Percentiles rank a stretch among this genome's conserved stretches.
phyloP scores from a whole-genome alignment of 2,888 invertebrate species.

The Lacanobia oleracea region DNA sequence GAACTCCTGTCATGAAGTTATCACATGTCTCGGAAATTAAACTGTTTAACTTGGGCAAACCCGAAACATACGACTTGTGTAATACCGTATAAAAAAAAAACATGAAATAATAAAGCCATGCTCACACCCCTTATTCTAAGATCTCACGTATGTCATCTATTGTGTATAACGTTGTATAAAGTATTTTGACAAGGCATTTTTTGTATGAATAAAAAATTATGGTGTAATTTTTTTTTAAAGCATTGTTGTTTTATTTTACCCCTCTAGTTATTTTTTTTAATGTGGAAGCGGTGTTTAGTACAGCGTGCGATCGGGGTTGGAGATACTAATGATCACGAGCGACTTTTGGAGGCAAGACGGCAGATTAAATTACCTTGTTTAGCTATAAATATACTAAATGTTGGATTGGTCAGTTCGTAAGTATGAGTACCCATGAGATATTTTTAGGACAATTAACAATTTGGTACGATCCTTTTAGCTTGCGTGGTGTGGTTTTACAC shows the following conservation, averaged over 20 bases:
- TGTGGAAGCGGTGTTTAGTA: background rate
- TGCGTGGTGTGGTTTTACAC: too few relatives aligned
- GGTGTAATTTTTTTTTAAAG: slow-evolving; percentile 82
- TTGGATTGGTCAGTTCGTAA: background rate
- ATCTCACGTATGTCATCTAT: slow-evolving; percentile 64
- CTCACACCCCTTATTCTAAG: slow-evolving; percentile 52
- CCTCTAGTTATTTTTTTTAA: background rate
- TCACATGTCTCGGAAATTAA: background rate
- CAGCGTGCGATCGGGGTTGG: background rate
- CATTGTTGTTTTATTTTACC: slow-evolving; percentile 64
- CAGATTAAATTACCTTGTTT: background rate
- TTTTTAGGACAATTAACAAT: background rate
- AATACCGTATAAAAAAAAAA: slow-evolving; percentile 10
- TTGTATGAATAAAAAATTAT: slow-evolving; percentile 81
- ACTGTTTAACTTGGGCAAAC: background rate
- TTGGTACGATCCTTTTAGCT: too few relatives aligned
- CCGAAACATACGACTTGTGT: background rate
- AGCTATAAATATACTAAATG: background rate
- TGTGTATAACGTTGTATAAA: slow-evolving; percentile 84
- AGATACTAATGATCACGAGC: background rate
- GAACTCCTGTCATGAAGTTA: too few relatives aligned
- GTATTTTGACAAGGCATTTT: slow-evolving; percentile 84
- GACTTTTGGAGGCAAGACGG: background rate
- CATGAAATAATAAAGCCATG: slow-evolving; percentile 24
- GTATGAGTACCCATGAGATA: background rate